Evolutionary conservation across 2,888 invertebrate species (phyloP).

Genomic region (Eupsilia transversa): DNA sequence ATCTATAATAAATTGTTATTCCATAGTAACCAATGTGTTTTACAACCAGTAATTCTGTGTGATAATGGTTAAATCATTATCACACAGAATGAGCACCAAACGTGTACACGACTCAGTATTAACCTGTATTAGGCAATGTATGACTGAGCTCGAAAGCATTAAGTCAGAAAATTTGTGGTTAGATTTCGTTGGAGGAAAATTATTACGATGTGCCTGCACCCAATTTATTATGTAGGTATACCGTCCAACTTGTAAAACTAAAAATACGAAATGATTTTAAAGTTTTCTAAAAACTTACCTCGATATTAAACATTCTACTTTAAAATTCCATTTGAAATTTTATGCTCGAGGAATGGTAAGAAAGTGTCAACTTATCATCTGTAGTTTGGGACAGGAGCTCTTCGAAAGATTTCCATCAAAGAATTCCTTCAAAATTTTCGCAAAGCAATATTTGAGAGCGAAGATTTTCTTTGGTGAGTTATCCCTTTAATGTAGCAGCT

Average conservation of each 20-base stretch:
- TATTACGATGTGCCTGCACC: background rate
- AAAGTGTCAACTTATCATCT: constrained; percentile 58
- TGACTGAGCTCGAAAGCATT: too few relatives aligned
- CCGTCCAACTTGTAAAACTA: background rate
- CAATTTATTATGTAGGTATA: background rate
- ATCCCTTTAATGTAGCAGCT: constrained; percentile 74
- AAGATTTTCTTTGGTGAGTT: constrained; percentile 72
- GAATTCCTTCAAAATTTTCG: constrained; percentile 71
- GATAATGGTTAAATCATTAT: too few relatives aligned
- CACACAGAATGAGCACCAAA: background rate
- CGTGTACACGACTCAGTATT: background rate
- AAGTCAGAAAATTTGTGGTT: background rate
- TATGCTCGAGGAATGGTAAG: constrained; percentile 27
- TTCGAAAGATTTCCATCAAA: constrained; percentile 68
- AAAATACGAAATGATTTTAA: constrained; percentile 8
- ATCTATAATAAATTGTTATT: background rate
- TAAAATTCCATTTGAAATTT: constrained; percentile 40
- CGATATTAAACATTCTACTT: constrained; percentile 15
- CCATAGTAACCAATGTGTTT: background rate
- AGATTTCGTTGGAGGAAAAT: background rate
- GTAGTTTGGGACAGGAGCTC: constrained; percentile 51
- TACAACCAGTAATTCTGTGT: too few relatives aligned
- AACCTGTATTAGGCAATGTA: background rate
- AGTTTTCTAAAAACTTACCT: background rate
- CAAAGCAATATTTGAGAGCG: constrained; percentile 75